Evolutionary conservation across 2,797 vertebrate species (phyloP).

Genomic region (Falco cherrug): DNA sequence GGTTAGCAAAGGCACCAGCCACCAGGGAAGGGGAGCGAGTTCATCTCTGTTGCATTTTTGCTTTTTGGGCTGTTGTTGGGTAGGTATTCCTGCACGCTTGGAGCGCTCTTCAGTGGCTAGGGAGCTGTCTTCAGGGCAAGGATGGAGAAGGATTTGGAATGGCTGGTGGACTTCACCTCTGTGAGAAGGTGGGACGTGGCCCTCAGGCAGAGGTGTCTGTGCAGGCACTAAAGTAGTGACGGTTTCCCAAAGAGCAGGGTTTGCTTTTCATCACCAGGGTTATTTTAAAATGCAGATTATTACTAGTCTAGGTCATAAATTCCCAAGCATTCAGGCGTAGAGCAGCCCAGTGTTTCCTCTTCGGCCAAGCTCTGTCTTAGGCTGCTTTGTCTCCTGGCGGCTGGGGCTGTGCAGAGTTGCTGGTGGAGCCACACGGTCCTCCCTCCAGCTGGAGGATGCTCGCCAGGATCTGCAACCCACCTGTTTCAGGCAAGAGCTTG

Average conservation of each 20-base stretch:
- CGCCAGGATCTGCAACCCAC: background rate
- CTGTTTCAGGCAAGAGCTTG: background rate
- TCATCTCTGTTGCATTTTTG: background rate
- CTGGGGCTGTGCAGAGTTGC: background rate
- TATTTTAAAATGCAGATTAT: background rate
- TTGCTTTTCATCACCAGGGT: background rate
- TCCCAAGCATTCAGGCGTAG: background rate
- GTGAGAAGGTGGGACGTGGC: accelerated
- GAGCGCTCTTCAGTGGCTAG: background rate
- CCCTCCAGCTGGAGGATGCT: background rate
- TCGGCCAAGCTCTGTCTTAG: background rate
- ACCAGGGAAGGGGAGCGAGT: background rate
- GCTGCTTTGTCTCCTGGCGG: background rate
- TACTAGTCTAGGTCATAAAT: background rate
- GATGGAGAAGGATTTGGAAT: background rate
- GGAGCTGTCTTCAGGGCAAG: too few species aligned
- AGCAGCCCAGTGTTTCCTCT: background rate
- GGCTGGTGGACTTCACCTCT: background rate
- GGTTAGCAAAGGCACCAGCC: background rate
- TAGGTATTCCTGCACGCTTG: background rate
- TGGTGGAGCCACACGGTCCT: background rate
- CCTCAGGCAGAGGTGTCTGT: background rate
- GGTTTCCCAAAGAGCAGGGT: background rate
- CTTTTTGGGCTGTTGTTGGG: accelerated
- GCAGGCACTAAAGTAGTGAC: background rate